A percentile compares a stretch with the other conserved stretches of the same genome.
These are phyloP conservation scores for Lottia gigantea DNA, from an alignment of 2,888 invertebrate species.

Conservation along the genomic window DNA sequence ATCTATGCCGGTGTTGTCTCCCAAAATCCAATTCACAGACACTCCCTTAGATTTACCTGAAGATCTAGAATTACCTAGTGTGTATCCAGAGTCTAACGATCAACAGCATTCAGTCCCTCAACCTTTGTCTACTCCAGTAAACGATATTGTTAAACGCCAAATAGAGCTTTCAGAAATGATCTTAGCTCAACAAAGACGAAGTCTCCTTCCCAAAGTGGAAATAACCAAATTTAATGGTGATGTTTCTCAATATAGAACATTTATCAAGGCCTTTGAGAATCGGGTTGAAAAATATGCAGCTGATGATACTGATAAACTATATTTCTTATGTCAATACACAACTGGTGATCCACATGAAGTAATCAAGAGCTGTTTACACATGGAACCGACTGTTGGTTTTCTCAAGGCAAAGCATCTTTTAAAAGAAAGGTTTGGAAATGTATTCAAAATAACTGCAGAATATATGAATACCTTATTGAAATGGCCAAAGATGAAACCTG, in stretches of 20 bases:
- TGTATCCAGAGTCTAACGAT: no score
- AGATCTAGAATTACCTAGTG: no score
- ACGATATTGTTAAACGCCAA: neutral
- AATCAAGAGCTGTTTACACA: constrained; percentile 4
- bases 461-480: neutral
- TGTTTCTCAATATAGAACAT: constrained; percentile 23
- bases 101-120: no score
- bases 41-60: no score
- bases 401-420: neutral
- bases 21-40: no score
- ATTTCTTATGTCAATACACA: constrained; percentile 19
- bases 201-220: constrained; percentile 21
- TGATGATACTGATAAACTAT: constrained; percentile 18
- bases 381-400: constrained; percentile 9
- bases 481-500: neutral
- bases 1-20: no score
- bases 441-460: neutral
- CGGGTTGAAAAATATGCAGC: constrained; percentile 15
- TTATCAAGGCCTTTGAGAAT: constrained; percentile 21
- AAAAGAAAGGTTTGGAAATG: constrained; percentile 14
- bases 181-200: neutral
- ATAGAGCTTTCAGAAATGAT: neutral
- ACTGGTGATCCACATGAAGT: constrained; percentile 16
- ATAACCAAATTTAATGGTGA: constrained; percentile 30
- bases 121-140: neutral